These are phyloP conservation scores for Atta colombica DNA, from an alignment of 1,140 invertebrate species.

Conservation along the genomic window DNA sequence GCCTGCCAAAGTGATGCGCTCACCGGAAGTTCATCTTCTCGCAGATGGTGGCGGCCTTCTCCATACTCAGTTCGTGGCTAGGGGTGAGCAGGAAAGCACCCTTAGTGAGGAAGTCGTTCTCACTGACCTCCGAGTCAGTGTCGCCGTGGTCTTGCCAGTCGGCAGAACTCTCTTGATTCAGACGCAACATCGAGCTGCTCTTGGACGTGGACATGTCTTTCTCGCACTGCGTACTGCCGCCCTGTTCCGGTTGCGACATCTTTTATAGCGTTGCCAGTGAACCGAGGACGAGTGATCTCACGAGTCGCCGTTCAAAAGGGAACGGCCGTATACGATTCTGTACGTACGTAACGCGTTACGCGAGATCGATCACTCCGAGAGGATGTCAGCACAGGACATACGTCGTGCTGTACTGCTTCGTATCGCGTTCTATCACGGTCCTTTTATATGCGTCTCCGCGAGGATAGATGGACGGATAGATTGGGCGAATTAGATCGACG, in stretches of 20 bases:
- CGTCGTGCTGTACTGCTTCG: conserved; percentile 78
- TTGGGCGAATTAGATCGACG: conserved; percentile 5
- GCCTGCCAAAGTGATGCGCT: conserved; percentile 64
- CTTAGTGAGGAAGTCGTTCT: conserved; percentile 86
- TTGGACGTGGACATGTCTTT: conserved; percentile 84
- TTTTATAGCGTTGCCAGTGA: conserved; percentile 79
- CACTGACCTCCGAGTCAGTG: conserved; percentile 83
- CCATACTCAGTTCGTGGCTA: conserved; percentile 93
- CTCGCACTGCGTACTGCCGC: conserved; percentile 80
- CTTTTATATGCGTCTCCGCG: conserved; percentile 80
- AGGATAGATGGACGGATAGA: conserved; percentile 19
- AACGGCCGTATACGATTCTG: neutral
- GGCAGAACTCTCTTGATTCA: conserved; percentile 79
- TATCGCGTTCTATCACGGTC: conserved; percentile 70
- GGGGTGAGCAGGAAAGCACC: conserved; percentile 94
- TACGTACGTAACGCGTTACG: conserved; percentile 65
- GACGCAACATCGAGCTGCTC: conserved; percentile 79
- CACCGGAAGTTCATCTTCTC: conserved; percentile 93
- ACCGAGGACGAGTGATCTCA: conserved; percentile 62
- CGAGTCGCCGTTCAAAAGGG: conserved; percentile 43
- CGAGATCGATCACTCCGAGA: conserved; percentile 66
- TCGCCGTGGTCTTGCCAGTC: conserved; percentile 82
- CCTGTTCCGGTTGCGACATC: conserved; percentile 80
- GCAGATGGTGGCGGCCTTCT: conserved; percentile 94
- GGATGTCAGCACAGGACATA: conserved; percentile 60